phyloP scores from a whole-genome alignment of 2,113 vertebrate genomes.

The Brachyhypopomus gauderio region DNA sequence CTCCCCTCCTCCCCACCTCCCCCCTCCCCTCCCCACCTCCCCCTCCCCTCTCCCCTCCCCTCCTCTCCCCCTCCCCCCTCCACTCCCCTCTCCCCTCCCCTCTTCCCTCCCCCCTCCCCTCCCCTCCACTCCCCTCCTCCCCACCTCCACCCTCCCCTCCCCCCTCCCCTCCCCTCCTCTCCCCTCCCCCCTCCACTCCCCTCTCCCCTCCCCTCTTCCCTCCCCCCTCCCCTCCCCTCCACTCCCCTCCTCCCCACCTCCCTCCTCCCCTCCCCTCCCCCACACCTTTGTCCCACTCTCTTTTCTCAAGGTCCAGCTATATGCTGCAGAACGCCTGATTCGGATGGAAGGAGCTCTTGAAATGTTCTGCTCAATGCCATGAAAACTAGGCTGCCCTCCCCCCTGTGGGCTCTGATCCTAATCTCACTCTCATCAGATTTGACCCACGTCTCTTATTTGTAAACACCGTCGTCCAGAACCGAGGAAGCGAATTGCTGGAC shows the following conservation, averaged over 20 bases:
- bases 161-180: background rate
- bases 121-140: background rate
- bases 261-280: background rate
- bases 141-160: background rate
- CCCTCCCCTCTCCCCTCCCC: background rate
- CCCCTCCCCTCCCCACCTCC: background rate
- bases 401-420: slow-evolving; percentile 71
- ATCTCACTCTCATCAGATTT: slow-evolving; percentile 75
- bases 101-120: background rate
- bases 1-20: background rate
- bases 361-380: slow-evolving; percentile 57
- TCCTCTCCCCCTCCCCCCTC: no score
- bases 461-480: slow-evolving; percentile 53
- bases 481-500: slow-evolving; percentile 51
- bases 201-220: background rate
- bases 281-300: background rate
- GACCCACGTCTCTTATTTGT: slow-evolving; percentile 56
- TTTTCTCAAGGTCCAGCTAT: slow-evolving; percentile 27
- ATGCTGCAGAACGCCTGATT: background rate
- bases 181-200: background rate
- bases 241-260: background rate
- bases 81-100: background rate
- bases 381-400: slow-evolving; percentile 73
- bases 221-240: slow-evolving; percentile 1
- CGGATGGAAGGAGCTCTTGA: slow-evolving; percentile 39